Evolutionary conservation across 2,797 vertebrate species (phyloP).

Genomic region (Pangasius krempfi): DNA sequence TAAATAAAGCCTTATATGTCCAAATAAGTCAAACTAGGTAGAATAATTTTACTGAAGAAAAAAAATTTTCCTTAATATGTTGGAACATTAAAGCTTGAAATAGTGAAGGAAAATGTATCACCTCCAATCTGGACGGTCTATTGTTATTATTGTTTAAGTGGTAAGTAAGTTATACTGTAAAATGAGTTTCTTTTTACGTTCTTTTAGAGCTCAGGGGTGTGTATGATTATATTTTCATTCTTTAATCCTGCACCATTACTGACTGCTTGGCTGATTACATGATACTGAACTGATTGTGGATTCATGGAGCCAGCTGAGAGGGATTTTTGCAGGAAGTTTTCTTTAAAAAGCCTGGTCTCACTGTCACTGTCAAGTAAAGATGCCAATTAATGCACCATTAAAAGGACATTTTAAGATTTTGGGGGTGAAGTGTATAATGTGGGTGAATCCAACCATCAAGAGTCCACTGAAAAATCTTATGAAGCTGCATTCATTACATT

Average conservation of each 20-base stretch:
- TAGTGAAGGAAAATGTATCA: not conserved
- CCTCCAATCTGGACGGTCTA: not conserved
- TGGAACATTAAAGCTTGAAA: not conserved
- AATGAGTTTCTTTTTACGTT: not conserved
- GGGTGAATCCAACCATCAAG: not conserved
- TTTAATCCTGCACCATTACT: not conserved
- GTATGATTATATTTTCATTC: not conserved
- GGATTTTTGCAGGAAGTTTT: not conserved
- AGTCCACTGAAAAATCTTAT: not conserved
- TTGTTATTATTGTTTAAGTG: not conserved
- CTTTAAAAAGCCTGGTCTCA: not conserved
- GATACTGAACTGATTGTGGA: not conserved
- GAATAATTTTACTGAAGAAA: not conserved
- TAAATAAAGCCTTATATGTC: not conserved
- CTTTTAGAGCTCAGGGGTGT: not conserved
- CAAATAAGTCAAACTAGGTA: not conserved
- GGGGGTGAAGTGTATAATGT: not conserved
- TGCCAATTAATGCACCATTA: not conserved
- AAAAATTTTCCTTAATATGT: not conserved
- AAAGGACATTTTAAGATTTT: not conserved
- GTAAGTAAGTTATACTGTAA: not conserved
- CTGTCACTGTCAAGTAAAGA: not conserved
- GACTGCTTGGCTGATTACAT: not conserved
- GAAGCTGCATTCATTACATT: not conserved
- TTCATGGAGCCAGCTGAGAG: not conserved